Percentiles rank a stretch among this genome's conserved stretches.
Conservation (phyloP, 2,888 invertebrate genomes). For the Clistopyga incitator region DNA sequence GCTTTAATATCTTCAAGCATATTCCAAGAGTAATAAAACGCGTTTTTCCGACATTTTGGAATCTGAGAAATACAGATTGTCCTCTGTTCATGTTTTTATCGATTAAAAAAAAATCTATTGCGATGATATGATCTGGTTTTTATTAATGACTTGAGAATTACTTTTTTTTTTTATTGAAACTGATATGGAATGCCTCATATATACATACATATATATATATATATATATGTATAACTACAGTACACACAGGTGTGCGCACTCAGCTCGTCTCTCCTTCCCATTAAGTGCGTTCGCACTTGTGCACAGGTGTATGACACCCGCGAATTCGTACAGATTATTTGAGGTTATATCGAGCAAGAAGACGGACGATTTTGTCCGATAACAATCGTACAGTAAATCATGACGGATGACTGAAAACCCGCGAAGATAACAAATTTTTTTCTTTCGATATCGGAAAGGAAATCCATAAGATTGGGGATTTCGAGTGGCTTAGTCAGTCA, state of each 20-base stretch:
- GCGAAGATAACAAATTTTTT: not conserved
- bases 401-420: not conserved
- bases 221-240: slow-evolving; percentile 31
- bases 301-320: slow-evolving; percentile 61
- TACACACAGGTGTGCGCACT: slow-evolving; percentile 63
- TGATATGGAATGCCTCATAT: no score
- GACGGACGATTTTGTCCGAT: slow-evolving; percentile 3
- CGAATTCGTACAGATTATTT: slow-evolving; percentile 62
- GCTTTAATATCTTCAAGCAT: no score
- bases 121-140: no score
- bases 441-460: not conserved
- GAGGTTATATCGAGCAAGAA: slow-evolving; percentile 33
- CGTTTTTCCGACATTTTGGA: no score
- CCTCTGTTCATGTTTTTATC: no score
- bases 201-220: no score
- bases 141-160: no score
- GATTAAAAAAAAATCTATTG: no score
- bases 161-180: no score
- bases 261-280: slow-evolving; percentile 54
- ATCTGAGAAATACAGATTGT: no score
- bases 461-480: not conserved
- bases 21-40: no score
- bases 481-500: not conserved
- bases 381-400: slow-evolving; percentile 11
- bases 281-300: slow-evolving; percentile 60